phyloP scores from a whole-genome alignment of 2,888 invertebrate species.

The Phyllotreta striolata region DNA sequence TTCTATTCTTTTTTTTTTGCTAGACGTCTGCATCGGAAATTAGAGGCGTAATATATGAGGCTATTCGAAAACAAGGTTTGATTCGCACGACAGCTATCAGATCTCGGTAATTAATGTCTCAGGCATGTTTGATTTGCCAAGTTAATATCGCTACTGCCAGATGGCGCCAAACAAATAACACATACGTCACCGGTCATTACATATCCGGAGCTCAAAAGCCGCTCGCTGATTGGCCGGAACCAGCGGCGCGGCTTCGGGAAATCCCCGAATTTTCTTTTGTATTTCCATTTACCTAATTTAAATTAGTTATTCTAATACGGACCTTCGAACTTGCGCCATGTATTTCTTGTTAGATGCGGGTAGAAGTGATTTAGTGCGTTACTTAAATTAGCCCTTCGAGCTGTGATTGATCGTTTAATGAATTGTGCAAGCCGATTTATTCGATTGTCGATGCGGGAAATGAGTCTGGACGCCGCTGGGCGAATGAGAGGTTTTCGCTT shows the following conservation, averaged over 20 bases:
- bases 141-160: slow-evolving; percentile 64
- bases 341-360: slow-evolving; percentile 14
- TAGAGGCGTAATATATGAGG: slow-evolving; percentile 22
- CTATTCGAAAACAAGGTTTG: slow-evolving; percentile 46
- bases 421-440: too few species aligned
- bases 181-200: slow-evolving; percentile 62
- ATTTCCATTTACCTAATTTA: too few species aligned
- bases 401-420: too few species aligned
- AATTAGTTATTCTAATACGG: too few species aligned
- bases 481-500: slow-evolving; percentile 43
- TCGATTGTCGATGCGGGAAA: too few species aligned
- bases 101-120: slow-evolving; percentile 61
- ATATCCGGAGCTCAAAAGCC: slow-evolving; percentile 47
- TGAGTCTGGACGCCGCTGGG: slow-evolving; percentile 6
- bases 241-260: slow-evolving; percentile 18
- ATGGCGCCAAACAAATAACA: slow-evolving; percentile 64
- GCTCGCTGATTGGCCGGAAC: slow-evolving; percentile 27
- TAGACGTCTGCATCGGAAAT: slow-evolving; percentile 15
- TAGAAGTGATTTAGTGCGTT: too few species aligned
- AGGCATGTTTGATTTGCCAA: slow-evolving; percentile 64
- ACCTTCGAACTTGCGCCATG: slow-evolving; percentile 1
- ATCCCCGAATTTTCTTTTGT: too few species aligned
- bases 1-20: too few species aligned
- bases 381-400: too few species aligned
- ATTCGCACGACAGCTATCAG: slow-evolving; percentile 55